Conservation (phyloP, 2,113 vertebrate species). For the Archocentrus centrarchus region DNA sequence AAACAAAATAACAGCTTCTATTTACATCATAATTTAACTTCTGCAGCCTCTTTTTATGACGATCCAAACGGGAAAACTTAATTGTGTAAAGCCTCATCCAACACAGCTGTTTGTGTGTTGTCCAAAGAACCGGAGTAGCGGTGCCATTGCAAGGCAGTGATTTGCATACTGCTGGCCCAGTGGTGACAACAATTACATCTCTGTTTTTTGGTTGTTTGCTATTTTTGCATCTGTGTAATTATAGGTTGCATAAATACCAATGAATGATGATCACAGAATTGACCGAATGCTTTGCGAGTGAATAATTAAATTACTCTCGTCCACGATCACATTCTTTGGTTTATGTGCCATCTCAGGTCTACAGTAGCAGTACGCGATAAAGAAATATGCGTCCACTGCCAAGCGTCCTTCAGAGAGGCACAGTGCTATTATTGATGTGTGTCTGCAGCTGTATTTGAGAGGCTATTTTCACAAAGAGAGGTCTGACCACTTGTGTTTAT, state of each 20-base stretch:
- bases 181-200: conserved; percentile 46
- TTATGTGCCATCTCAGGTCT: neutral
- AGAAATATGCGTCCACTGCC: conserved; percentile 22
- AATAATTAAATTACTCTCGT: conserved; percentile 33
- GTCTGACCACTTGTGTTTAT: conserved; percentile 23
- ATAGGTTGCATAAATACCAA: conserved; percentile 38
- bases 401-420: conserved; percentile 25
- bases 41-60: conserved; percentile 16
- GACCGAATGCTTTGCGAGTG: conserved; percentile 11
- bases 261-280: conserved; percentile 28
- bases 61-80: conserved; percentile 45
- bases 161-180: conserved; percentile 50
- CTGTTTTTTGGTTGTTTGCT: conserved; percentile 23
- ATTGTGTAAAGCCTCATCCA: conserved; percentile 54
- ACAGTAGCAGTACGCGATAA: neutral
- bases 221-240: conserved; percentile 37
- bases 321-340: conserved; percentile 13
- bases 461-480: conserved; percentile 36
- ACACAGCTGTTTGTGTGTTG: conserved; percentile 61
- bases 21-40: conserved; percentile 42
- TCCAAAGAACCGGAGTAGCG: conserved; percentile 43
- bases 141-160: conserved; percentile 44
- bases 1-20: conserved; percentile 63
- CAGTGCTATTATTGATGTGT: conserved; percentile 34
- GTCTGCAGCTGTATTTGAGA: conserved; percentile 35